Conservation (phyloP, 2,888 invertebrate species). For the Agonopterix arenella region DNA sequence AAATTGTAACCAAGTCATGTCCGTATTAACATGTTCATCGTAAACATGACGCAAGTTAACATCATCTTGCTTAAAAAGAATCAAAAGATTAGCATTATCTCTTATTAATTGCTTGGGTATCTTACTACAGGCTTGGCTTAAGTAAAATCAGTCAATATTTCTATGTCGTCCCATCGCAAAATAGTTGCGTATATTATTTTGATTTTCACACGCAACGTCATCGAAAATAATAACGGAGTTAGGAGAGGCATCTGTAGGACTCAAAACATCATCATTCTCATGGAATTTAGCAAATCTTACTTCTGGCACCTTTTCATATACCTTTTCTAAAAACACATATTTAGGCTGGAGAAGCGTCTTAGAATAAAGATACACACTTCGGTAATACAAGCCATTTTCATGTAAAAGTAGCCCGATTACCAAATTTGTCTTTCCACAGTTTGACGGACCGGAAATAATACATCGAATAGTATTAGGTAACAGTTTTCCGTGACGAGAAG, state of each 20-base stretch:
- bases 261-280: not conserved
- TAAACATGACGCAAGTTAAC: constrained; percentile 25
- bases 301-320: not conserved
- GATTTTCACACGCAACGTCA: constrained; percentile 14
- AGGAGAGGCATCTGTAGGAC: constrained; percentile 11
- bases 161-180: constrained; percentile 2
- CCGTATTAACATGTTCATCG: constrained; percentile 22
- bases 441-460: constrained; percentile 15
- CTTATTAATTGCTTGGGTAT: constrained; percentile 26
- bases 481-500: not conserved
- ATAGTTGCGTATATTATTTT: constrained; percentile 6
- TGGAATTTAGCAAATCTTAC: not conserved
- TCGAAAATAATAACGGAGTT: constrained; percentile 15
- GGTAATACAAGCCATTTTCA: not conserved
- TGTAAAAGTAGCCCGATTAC: constrained; percentile 8
- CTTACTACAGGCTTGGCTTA: constrained; percentile 28
- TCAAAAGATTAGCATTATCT: constrained; percentile 20
- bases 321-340: not conserved
- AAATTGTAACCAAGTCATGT: constrained; percentile 19
- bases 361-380: not conserved
- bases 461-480: constrained; percentile 8
- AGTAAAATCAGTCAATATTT: not conserved
- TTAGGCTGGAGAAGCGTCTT: not conserved
- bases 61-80: constrained; percentile 26
- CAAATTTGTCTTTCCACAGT: constrained; percentile 20